A percentile compares a stretch with the other conserved stretches of the same genome.
Evolutionary conservation across 1,140 invertebrate genomes (phyloP).

Genomic region (Lepidurus packardi): DNA sequence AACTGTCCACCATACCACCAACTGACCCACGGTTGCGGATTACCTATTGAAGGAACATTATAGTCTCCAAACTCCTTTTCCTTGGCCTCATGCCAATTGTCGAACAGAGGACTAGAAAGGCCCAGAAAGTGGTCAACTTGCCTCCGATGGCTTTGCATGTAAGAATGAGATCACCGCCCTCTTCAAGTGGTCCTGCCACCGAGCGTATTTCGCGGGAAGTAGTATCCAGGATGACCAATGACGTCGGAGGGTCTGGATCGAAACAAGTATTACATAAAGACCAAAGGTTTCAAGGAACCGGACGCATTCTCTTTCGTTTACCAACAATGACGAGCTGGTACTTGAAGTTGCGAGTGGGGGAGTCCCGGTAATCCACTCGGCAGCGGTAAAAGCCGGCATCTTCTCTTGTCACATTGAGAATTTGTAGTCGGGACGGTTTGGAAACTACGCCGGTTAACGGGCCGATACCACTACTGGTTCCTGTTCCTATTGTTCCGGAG

Average conservation of each 20-base stretch:
- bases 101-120: background rate
- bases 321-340: constrained; percentile 34
- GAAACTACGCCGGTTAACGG: constrained; percentile 47
- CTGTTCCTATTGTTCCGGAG: background rate
- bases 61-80: too few relatives aligned
- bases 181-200: constrained; percentile 74
- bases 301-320: constrained; percentile 8
- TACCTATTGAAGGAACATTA: constrained; percentile 1
- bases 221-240: constrained; percentile 23
- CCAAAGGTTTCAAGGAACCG: background rate
- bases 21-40: constrained; percentile 32
- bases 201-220: constrained; percentile 53
- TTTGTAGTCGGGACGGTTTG: constrained; percentile 54
- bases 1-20: constrained; percentile 31
- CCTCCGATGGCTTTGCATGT: constrained; percentile 77
- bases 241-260: constrained; percentile 21
- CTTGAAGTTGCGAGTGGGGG: constrained; percentile 31
- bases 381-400: constrained; percentile 35
- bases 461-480: background rate
- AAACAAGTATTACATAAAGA: constrained; percentile 23
- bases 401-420: constrained; percentile 28
- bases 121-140: constrained; percentile 46
- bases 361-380: constrained; percentile 33
- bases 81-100: too few relatives aligned
- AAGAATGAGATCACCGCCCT: constrained; percentile 74